Evolutionary conservation across 2,113 vertebrate genomes (phyloP).

Genomic region (Vidua macroura): DNA sequence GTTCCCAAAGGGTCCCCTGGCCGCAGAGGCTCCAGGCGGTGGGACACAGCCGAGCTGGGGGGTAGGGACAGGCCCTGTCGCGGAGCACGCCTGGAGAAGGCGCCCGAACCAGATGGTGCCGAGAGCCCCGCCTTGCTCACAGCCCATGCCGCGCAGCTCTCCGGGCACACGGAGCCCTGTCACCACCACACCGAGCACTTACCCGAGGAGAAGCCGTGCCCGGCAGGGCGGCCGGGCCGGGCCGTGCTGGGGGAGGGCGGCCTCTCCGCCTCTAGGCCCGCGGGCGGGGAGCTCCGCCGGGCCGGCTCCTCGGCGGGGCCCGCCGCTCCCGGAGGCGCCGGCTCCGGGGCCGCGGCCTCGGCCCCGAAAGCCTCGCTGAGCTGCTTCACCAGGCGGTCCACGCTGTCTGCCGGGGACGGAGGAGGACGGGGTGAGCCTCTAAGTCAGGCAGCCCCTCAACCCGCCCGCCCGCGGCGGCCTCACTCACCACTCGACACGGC

Average conservation of each 20-base stretch:
- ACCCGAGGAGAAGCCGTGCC: conserved; percentile 38
- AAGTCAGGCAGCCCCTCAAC: accelerated
- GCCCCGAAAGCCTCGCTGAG: conserved; percentile 77
- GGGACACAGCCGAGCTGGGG: accelerated
- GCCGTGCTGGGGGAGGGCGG: not conserved
- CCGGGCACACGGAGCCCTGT: not conserved
- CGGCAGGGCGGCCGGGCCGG: not conserved
- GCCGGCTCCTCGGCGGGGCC: not conserved
- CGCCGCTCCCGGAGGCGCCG: not conserved
- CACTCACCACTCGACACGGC: conserved; percentile 73
- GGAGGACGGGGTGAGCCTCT: not conserved
- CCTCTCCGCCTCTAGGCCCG: not conserved
- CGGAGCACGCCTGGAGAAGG: not conserved
- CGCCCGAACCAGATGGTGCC: accelerated
- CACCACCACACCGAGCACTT: accelerated
- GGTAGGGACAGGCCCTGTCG: accelerated
- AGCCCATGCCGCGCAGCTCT: accelerated
- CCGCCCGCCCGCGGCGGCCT: accelerated
- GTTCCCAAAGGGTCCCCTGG: too few relatives aligned
- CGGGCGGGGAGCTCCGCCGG: not conserved
- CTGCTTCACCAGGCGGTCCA: conserved; percentile 76
- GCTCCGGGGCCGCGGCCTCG: not conserved
- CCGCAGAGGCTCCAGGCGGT: accelerated
- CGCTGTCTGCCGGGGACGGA: conserved; percentile 66
- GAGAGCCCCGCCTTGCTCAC: accelerated